These are phyloP conservation scores for Danio kyathit DNA, from an alignment of 2,797 vertebrate genomes.

Conservation along the genomic window DNA sequence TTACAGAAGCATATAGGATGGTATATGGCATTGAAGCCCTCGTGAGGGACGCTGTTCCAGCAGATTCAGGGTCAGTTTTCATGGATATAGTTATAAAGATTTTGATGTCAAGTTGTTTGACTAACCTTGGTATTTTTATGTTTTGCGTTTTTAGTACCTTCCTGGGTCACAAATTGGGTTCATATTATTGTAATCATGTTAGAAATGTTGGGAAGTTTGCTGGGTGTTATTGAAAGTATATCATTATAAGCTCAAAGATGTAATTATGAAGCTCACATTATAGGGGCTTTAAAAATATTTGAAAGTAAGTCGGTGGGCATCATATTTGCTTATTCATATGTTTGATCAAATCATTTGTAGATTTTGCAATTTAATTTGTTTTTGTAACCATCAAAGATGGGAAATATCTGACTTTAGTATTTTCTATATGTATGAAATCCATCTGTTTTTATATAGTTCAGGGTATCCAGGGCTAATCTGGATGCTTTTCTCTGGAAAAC, in stretches of 20 bases:
- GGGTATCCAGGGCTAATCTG: slow-evolving; percentile 12
- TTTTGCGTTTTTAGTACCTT: slow-evolving; percentile 25
- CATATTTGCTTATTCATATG: background rate
- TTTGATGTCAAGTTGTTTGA: slow-evolving; percentile 72
- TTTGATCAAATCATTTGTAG: background rate
- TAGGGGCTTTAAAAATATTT: background rate
- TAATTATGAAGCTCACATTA: background rate
- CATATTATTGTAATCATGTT: slow-evolving; percentile 26
- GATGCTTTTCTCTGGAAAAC: slow-evolving; percentile 36
- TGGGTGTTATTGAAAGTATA: slow-evolving; percentile 24
- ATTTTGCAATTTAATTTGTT: slow-evolving; percentile 13
- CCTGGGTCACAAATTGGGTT: background rate
- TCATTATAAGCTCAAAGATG: background rate
- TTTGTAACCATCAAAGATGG: slow-evolving; percentile 15
- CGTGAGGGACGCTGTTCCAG: slow-evolving; percentile 65
- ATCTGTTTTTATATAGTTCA: slow-evolving; percentile 43
- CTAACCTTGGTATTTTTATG: slow-evolving; percentile 54
- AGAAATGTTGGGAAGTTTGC: background rate
- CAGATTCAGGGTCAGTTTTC: slow-evolving; percentile 58
- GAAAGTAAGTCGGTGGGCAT: background rate
- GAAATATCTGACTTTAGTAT: slow-evolving; percentile 6
- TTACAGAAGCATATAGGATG: background rate
- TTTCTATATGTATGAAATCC: slow-evolving; percentile 17
- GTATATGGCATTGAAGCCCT: background rate
- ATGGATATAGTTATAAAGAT: slow-evolving; percentile 51